A percentile compares a stretch with the other conserved stretches of the same genome.
These are phyloP conservation scores for Perdita meconis DNA, from an alignment of 2,888 invertebrate species.

Conservation along the genomic window DNA sequence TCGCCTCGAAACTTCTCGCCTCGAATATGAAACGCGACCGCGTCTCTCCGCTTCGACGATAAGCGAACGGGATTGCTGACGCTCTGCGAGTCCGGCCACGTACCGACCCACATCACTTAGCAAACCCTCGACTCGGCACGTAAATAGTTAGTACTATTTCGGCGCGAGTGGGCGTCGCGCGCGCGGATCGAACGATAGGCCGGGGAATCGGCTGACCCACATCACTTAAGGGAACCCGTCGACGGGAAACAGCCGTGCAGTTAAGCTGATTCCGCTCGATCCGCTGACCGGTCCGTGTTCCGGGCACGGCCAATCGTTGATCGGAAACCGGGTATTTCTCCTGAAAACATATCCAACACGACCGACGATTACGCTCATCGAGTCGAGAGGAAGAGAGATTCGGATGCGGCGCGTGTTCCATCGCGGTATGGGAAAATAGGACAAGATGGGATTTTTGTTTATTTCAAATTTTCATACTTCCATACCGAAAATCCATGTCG, in stretches of 20 bases:
- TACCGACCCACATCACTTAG: slow-evolving; percentile 95
- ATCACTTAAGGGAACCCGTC: slow-evolving; percentile 51
- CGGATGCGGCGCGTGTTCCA: slow-evolving; percentile 17
- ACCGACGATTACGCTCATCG: slow-evolving; percentile 47
- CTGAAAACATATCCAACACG: slow-evolving; percentile 54
- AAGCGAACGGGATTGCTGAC: slow-evolving; percentile 34
- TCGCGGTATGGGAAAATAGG: too few species aligned
- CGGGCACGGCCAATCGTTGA: slow-evolving; percentile 50
- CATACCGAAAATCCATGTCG: too few species aligned
- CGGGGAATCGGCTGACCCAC: slow-evolving; percentile 53
- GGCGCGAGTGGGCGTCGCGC: slow-evolving; percentile 16
- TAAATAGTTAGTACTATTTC: slow-evolving; percentile 85
- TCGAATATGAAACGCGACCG: slow-evolving; percentile 36
- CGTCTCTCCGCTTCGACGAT: slow-evolving; percentile 15
- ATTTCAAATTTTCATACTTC: too few species aligned
- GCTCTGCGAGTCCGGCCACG: slow-evolving; percentile 88
- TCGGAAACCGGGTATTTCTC: slow-evolving; percentile 61
- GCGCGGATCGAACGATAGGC: slow-evolving; percentile 49
- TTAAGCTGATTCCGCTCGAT: slow-evolving; percentile 63
- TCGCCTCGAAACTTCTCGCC: background rate
- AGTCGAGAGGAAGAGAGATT: slow-evolving; percentile 19
- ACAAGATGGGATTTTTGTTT: too few species aligned
- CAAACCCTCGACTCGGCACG: slow-evolving; percentile 93
- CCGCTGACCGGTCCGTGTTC: slow-evolving; percentile 38
- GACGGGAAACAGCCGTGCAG: slow-evolving; percentile 56